Evolutionary conservation across 2,888 invertebrate genomes (phyloP), one percentile per base, ranked within the genome.

Genomic region (Drosophila neonasuta): DNA sequence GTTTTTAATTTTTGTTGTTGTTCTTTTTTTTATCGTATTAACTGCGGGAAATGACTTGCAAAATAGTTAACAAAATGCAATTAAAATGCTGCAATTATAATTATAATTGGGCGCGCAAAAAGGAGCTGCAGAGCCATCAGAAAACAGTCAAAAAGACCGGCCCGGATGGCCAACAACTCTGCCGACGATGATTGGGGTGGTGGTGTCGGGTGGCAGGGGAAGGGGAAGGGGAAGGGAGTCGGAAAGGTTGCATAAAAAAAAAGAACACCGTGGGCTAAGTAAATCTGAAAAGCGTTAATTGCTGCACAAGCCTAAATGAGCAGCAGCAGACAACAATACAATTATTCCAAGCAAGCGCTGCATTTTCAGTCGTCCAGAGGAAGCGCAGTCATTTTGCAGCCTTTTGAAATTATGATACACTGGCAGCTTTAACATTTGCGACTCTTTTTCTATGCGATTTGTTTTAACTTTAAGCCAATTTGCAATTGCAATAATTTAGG

Each of bases 71-170:
- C 74, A 80, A 80, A 85, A 85, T 79, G 84, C 84, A 85, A 84
- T 85, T 85, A 85, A 85, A 85, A 82, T 64, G 77, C 80, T 76
- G 81, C 82, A 73, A 79, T 85, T 85, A 84, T 85, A 85, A 76
- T 77, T 76, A 76, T 76, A 76, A 85, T 85, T 85, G 85, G 78
- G 78, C 71, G 39, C 73, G 72, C 17, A 68, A 77, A 74, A 62
- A 42, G 67, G 56, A 71, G 68, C 72, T 51, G 52, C 72, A 55
- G 52, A 64, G 62, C 61, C 77, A 73, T 70, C 69, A 70, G 58
- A 67, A 63, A 75, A 62, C 71, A 66, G 71, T 67, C 77, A 72
- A 72, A 74, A 72, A 77, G 75, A 59, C 29, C 62, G 74, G 50
- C 56, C 64, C 64, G 50, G 56, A 60, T 54, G 52, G 45, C 56